Conservation (phyloP, 2,113 vertebrate species). For the Pituophis catenifer region DNA sequence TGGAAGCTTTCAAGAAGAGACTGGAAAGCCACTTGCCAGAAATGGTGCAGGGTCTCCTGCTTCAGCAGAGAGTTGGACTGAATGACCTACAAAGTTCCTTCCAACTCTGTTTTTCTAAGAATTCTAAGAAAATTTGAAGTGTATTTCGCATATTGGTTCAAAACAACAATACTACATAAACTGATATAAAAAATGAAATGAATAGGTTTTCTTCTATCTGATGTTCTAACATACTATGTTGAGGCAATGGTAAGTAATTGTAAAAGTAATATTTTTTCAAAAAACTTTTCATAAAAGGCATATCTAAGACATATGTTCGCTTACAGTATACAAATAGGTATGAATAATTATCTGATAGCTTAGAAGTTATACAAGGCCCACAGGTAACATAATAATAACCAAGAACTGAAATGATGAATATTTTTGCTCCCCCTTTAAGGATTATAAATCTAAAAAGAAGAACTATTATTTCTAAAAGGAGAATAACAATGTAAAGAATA, state of each 20-base stretch:
- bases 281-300: background rate
- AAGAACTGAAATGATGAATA: background rate
- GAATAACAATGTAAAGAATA: background rate
- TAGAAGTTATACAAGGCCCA: rapidly evolving
- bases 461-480: background rate
- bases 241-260: background rate
- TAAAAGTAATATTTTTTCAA: rapidly evolving
- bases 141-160: background rate
- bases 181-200: background rate
- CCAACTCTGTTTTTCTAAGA: too few relatives aligned
- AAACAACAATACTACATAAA: background rate
- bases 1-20: too few relatives aligned
- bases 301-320: background rate
- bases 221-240: background rate
- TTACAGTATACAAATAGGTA: background rate
- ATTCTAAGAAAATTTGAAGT: background rate
- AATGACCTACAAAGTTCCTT: too few relatives aligned
- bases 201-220: background rate
- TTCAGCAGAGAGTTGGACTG: too few relatives aligned
- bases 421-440: background rate
- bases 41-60: too few relatives aligned
- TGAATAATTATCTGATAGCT: background rate
- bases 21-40: too few relatives aligned
- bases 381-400: rapidly evolving
- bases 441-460: background rate